phyloP scores from a whole-genome alignment of 2,888 invertebrate species.

The Augochlorella aurata region DNA sequence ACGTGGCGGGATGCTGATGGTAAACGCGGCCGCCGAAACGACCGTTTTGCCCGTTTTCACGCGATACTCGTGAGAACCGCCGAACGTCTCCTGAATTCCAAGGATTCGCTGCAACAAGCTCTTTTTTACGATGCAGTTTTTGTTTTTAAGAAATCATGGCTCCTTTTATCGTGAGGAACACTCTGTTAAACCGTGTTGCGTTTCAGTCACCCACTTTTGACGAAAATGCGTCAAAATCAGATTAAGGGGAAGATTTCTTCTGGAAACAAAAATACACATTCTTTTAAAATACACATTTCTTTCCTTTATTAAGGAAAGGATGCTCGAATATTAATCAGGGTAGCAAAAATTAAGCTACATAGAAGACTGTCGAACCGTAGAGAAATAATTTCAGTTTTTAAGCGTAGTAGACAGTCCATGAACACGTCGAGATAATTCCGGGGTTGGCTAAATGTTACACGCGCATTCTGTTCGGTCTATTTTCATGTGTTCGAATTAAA shows the following conservation, averaged over 20 bases:
- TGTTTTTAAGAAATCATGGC: not conserved
- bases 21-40: not conserved
- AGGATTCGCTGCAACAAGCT: not conserved
- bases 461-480: not conserved
- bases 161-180: not conserved
- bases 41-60: not conserved
- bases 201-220: not conserved
- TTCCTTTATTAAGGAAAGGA: no score
- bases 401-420: not conserved
- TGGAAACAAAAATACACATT: no score
- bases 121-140: not conserved
- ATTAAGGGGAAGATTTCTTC: no score
- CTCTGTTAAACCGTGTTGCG: not conserved
- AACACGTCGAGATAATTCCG: not conserved
- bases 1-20: not conserved
- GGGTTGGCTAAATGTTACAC: not conserved
- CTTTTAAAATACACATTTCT: no score
- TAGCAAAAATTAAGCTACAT: not conserved
- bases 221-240: not conserved
- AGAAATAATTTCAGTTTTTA: not conserved
- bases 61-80: slow-evolving; percentile 26
- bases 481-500: no score
- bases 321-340: no score
- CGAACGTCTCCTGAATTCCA: not conserved
- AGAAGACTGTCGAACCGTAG: not conserved